Evolutionary conservation across 2,113 vertebrate species (phyloP).

Genomic region (Astatoreochromis straeleni): DNA sequence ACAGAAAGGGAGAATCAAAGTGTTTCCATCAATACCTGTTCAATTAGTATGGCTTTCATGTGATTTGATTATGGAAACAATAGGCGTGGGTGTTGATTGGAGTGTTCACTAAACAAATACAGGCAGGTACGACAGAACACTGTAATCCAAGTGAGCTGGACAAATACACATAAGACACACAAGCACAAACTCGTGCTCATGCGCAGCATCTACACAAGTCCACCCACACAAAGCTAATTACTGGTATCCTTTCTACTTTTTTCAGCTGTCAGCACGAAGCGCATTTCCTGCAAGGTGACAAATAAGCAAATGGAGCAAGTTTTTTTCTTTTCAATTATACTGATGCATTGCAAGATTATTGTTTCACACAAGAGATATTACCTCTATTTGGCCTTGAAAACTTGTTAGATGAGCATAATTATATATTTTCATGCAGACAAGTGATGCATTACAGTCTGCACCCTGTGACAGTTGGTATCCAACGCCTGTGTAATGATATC

Average conservation of each 20-base stretch:
- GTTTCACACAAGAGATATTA: slow-evolving; percentile 36
- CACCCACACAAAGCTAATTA: slow-evolving; percentile 33
- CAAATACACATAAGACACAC: neutral
- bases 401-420: slow-evolving; percentile 39
- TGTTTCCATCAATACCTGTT: slow-evolving; percentile 1
- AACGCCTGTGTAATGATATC: slow-evolving; percentile 20
- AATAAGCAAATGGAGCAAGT: slow-evolving; percentile 23
- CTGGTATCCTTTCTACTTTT: slow-evolving; percentile 6
- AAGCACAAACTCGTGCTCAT: neutral
- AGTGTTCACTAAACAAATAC: slow-evolving; percentile 9
- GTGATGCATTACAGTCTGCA: slow-evolving; percentile 17
- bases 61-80: slow-evolving; percentile 18
- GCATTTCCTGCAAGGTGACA: slow-evolving; percentile 29
- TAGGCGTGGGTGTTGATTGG: neutral
- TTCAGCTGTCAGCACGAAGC: slow-evolving; percentile 10
- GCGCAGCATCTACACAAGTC: neutral
- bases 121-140: neutral
- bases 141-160: neutral
- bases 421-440: slow-evolving; percentile 33
- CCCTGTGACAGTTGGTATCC: slow-evolving; percentile 9
- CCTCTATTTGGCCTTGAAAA: slow-evolving; percentile 40
- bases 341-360: slow-evolving; percentile 39
- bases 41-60: slow-evolving; percentile 37
- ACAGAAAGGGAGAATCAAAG: slow-evolving; percentile 9
- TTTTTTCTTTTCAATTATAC: slow-evolving; percentile 16